These are phyloP conservation scores for Periphyllus acericola DNA, from an alignment of 2,888 invertebrate genomes.

Conservation along the genomic window DNA sequence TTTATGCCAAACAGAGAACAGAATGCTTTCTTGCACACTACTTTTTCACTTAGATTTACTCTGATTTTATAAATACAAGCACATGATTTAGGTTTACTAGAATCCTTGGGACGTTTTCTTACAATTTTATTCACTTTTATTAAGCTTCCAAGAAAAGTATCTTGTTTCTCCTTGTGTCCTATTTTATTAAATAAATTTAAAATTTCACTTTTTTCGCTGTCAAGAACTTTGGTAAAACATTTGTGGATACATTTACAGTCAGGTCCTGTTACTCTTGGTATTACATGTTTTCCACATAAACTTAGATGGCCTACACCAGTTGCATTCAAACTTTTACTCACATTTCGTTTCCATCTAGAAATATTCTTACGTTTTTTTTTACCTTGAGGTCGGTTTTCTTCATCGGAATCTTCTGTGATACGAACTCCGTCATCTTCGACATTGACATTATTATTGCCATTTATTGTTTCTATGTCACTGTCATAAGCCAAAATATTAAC, in stretches of 20 bases:
- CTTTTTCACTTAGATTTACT: too few relatives aligned
- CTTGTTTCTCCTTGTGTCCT: too few relatives aligned
- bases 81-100: too few relatives aligned
- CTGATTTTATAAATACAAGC: too few relatives aligned
- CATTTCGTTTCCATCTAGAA: background rate
- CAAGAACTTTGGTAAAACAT: too few relatives aligned
- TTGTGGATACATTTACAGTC: background rate
- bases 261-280: background rate
- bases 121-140: too few relatives aligned
- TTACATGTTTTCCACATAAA: conserved; percentile 1
- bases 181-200: too few relatives aligned
- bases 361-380: background rate
- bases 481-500: background rate
- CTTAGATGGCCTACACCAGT: background rate
- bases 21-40: background rate
- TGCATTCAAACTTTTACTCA: background rate
- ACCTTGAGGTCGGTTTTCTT: background rate
- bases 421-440: too few relatives aligned
- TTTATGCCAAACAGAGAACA: background rate
- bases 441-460: background rate
- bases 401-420: background rate
- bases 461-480: background rate
- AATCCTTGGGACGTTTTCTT: too few relatives aligned
- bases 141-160: too few relatives aligned
- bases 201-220: too few relatives aligned